Percentiles rank a stretch among this genome's conserved stretches.
These are phyloP conservation scores for Intellagama lesueurii DNA, from an alignment of 2,797 vertebrate genomes.

Conservation along the genomic window DNA sequence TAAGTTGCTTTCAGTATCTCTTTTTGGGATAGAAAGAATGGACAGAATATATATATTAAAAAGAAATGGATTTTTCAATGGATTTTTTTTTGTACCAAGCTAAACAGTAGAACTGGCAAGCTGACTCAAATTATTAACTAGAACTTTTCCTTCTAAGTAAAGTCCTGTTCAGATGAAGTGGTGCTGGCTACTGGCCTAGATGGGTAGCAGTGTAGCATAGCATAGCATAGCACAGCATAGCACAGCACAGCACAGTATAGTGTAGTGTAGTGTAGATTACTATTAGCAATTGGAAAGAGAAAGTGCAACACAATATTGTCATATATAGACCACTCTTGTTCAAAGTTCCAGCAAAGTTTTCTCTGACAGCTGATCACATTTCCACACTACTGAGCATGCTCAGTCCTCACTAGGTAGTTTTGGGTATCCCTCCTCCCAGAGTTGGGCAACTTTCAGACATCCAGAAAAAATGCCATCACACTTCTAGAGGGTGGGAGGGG, in stretches of 20 bases:
- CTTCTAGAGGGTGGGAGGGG: no score
- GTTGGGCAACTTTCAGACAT: no score
- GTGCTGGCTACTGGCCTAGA: neutral
- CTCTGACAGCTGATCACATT: no score
- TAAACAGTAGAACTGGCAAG: neutral
- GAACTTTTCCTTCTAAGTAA: neutral
- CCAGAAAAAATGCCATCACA: no score
- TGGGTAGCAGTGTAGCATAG: neutral
- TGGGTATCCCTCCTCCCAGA: neutral
- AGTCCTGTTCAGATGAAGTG: no score
- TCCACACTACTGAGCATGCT: neutral
- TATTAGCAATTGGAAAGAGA: neutral
- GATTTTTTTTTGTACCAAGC: neutral
- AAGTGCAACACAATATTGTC: neutral
- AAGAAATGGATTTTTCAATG: neutral
- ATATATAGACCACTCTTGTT: neutral
- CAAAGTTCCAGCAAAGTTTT: neutral
- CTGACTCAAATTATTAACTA: neutral
- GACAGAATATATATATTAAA: neutral
- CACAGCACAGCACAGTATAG: no score
- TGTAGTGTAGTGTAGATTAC: neutral
- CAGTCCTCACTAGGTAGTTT: neutral
- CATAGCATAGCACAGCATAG: no score
- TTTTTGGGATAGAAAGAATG: neutral
- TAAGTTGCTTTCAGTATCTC: neutral